These are phyloP conservation scores for Macrotus californicus DNA, from an alignment of 2,113 vertebrate genomes.

Conservation along the genomic window DNA sequence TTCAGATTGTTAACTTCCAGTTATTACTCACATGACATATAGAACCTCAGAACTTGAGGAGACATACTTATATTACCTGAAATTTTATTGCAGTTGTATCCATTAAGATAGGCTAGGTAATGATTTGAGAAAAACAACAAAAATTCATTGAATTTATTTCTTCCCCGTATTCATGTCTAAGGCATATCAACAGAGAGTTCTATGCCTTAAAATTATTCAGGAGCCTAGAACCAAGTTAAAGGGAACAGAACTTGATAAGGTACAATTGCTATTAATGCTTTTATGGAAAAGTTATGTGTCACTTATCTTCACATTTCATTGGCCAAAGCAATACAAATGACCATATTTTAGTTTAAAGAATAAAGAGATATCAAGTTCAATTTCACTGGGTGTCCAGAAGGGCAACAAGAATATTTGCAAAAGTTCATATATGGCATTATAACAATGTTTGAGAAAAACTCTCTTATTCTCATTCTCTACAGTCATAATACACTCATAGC, in stretches of 20 bases:
- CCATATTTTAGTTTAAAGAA: background rate
- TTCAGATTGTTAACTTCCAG: background rate
- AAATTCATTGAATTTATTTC: background rate
- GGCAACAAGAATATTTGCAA: background rate
- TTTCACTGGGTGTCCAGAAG: background rate
- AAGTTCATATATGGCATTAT: background rate
- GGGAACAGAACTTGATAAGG: background rate
- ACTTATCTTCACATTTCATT: background rate
- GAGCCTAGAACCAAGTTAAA: background rate
- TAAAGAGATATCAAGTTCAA: background rate
- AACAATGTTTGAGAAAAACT: background rate
- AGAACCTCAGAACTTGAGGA: background rate
- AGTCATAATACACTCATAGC: background rate
- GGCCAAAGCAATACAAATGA: background rate
- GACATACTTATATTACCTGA: background rate
- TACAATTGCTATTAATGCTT: background rate
- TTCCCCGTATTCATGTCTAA: background rate
- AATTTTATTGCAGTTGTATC: background rate
- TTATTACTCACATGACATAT: background rate
- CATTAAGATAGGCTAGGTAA: background rate
- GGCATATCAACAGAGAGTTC: background rate
- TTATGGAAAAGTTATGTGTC: background rate
- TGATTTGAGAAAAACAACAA: background rate
- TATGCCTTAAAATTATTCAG: background rate
- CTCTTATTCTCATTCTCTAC: background rate